These are phyloP conservation scores for Eolophus roseicapilla DNA, from an alignment of 2,113 vertebrate species.

Conservation along the genomic window DNA sequence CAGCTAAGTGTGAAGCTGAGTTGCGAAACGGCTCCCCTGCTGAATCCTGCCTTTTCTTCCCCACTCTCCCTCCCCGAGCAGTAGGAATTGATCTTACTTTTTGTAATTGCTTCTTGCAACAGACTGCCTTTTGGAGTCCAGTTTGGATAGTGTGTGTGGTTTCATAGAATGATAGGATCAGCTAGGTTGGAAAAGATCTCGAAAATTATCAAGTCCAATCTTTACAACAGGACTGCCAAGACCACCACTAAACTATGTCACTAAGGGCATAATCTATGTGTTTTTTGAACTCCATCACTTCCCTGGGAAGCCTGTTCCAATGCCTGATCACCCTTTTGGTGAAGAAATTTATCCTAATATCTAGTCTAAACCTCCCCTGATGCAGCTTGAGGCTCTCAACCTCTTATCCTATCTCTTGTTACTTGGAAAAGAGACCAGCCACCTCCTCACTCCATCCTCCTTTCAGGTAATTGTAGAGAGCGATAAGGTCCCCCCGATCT, in stretches of 20 bases:
- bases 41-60: not conserved
- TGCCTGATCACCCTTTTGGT: not conserved
- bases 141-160: fast-evolving
- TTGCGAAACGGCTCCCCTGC: not conserved
- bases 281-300: not conserved
- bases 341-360: not conserved
- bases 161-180: not conserved
- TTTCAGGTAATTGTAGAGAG: not conserved
- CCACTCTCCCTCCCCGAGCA: fast-evolving
- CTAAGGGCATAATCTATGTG: not conserved
- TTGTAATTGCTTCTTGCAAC: not conserved
- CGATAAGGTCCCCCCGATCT: not conserved
- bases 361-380: not conserved
- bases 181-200: not conserved
- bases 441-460: too few relatives aligned
- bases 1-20: fast-evolving
- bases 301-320: not conserved
- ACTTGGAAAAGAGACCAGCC: not conserved
- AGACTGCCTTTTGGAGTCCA: fast-evolving
- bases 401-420: not conserved
- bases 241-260: not conserved
- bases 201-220: not conserved
- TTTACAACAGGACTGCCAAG: not conserved
- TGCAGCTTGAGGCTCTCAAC: not conserved
- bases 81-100: not conserved